Conservation (phyloP, 2,888 invertebrate genomes). For the Cerceris rybyensis region DNA sequence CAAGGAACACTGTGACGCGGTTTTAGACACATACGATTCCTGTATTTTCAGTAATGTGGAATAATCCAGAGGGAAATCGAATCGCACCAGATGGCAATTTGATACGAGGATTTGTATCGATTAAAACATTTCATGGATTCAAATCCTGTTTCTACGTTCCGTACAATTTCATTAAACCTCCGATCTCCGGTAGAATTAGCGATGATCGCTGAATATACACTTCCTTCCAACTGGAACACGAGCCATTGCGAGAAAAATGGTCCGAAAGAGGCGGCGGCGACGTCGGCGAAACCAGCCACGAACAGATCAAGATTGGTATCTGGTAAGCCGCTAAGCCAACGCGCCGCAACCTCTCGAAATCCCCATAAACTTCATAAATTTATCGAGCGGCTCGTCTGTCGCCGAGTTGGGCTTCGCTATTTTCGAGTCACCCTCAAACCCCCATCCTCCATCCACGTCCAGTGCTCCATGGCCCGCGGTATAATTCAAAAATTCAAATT, state of each 20-base stretch:
- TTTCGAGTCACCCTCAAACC: constrained; percentile 21
- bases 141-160: too few species aligned
- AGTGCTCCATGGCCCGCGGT: constrained; percentile 23
- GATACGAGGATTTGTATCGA: too few species aligned
- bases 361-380: constrained; percentile 74
- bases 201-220: neutral
- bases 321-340: constrained; percentile 43
- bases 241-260: neutral
- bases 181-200: neutral
- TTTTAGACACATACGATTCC: too few species aligned
- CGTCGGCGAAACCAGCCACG: neutral
- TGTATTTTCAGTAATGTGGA: too few species aligned
- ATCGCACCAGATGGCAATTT: neutral
- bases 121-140: too few species aligned
- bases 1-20: too few species aligned
- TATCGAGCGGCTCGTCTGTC: constrained; percentile 63
- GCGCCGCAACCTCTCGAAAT: constrained; percentile 40
- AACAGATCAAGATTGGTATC: constrained; percentile 33
- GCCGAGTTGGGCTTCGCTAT: constrained; percentile 40
- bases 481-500: constrained; percentile 77
- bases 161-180: neutral
- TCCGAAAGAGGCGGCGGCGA: neutral
- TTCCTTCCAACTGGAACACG: neutral
- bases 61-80: neutral
- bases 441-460: neutral